Percentiles rank a stretch among this genome's conserved stretches.
Evolutionary conservation across 2,113 vertebrate genomes (phyloP).

Genomic region (Parus major): DNA sequence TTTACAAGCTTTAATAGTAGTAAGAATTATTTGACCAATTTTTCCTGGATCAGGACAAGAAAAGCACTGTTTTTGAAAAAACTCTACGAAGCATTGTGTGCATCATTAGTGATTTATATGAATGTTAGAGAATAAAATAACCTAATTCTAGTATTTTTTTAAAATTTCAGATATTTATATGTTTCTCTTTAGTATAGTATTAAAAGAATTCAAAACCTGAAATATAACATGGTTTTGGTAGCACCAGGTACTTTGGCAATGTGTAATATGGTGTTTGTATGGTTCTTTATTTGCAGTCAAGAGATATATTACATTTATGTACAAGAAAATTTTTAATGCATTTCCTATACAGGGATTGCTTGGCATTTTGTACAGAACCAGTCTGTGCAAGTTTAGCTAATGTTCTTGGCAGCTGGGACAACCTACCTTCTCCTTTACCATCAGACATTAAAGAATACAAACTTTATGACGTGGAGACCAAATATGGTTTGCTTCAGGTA

Average conservation of each 20-base stretch:
- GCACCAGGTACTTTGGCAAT: not conserved
- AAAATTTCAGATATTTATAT: not conserved
- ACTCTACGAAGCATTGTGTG: not conserved
- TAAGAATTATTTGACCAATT: not conserved
- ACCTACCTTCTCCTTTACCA: constrained; percentile 89
- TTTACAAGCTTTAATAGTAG: not conserved
- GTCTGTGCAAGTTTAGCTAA: constrained; percentile 97
- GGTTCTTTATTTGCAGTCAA: not conserved
- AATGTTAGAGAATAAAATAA: not conserved
- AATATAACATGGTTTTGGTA: not conserved
- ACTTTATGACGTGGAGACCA: constrained; percentile 95
- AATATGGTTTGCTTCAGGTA: constrained; percentile 97
- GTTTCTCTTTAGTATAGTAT: not conserved
- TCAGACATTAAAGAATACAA: constrained; percentile 95
- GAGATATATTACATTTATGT: not conserved
- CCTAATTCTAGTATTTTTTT: not conserved
- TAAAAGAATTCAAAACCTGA: not conserved
- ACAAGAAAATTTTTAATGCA: not conserved
- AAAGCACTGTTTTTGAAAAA: not conserved
- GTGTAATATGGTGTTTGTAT: not conserved
- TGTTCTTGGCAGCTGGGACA: constrained; percentile 93
- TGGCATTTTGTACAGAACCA: constrained; percentile 98
- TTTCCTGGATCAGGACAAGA: not conserved
- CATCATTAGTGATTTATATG: not conserved
- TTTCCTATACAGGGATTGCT: constrained; percentile 84